Percentiles rank a stretch among this genome's conserved stretches.
These are phyloP conservation scores for Stylophora pistillata DNA, from an alignment of 64 coral and sea anemone genomes.

Conservation along the genomic window DNA sequence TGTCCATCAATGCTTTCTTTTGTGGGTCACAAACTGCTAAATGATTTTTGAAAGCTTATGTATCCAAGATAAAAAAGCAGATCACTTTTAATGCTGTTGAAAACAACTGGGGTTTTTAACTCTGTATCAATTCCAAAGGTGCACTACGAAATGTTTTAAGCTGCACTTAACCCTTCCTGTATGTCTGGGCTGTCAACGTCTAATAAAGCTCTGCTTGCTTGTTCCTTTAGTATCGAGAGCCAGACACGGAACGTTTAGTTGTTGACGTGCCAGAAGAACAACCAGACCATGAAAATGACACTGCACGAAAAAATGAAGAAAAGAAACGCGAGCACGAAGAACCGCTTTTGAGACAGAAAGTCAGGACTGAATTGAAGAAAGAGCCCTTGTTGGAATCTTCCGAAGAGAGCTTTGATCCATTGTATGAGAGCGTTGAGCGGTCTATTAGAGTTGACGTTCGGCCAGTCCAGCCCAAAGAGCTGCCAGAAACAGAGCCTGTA, in stretches of 20 bases:
- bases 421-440: conserved; percentile 49
- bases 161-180: too few relatives aligned
- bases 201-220: not conserved
- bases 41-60: too few relatives aligned
- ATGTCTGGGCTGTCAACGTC: too few relatives aligned
- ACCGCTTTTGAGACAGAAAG: not conserved
- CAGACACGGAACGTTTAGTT: not conserved
- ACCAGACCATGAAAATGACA: conserved; percentile 10
- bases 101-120: too few relatives aligned
- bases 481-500: conserved; percentile 30
- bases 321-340: not conserved
- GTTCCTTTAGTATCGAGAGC: not conserved
- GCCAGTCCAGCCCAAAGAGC: not conserved
- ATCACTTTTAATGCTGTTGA: too few relatives aligned
- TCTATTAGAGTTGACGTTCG: conserved; percentile 8
- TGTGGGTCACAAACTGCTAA: too few relatives aligned
- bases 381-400: not conserved
- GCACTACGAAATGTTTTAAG: too few relatives aligned
- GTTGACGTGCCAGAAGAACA: conserved; percentile 1
- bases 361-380: not conserved
- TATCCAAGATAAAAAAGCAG: too few relatives aligned
- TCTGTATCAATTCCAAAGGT: too few relatives aligned
- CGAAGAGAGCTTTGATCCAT: conserved; percentile 45
- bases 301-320: not conserved
- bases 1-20: too few relatives aligned